Evolutionary conservation across 2,113 vertebrate species (phyloP), one percentile per base, ranked within the genome.

Genomic region (Urocitellus parryii): DNA sequence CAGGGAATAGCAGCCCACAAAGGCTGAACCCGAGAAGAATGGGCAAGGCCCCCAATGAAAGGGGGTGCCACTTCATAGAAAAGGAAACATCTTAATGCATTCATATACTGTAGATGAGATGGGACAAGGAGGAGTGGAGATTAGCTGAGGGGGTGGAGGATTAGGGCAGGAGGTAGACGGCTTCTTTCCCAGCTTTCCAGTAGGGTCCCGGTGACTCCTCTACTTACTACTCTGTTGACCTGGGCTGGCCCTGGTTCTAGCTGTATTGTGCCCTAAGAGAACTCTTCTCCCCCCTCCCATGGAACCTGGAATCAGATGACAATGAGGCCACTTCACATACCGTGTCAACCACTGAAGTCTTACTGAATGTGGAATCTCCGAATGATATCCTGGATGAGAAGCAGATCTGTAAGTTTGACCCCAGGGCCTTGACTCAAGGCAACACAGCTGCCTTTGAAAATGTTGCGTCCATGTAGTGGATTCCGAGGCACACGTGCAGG

Each of bases 361-460:
- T 99, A 76, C 98, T 99, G 14, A 99, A 99, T 94, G 99, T 99
- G 98, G 99, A 99, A 96, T 99, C 99, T 73, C 99, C 99, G 77
- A 99, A 99, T 88, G 98, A 99, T 96, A 99, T 99, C 97, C 97
- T 99, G 98, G 99, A 99, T 34, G 99, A 99, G 96, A 99, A 99
- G 97, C 98, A 99, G 58, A 99, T 99, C 98, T 99, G 99, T 99
- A 98, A 98, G 99, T 97, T 10, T 73, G 70, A 74, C 42, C 72
- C 56, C 8, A 4, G 67, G 16, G 27, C 58, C 92, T 91, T 48
- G 63, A 14, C 20, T 76, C 22, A 29, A 45, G 42, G 80, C 7
- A 56, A n/a, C 68, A 39, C 18, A 68, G 25, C 68, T 58, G 24
- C 42, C 4, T 86, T 65, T 48, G 12, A 84, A 76, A 90, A n/a